Conservation (phyloP, 2,113 vertebrate genomes). For the Sapayoa aenigma region DNA sequence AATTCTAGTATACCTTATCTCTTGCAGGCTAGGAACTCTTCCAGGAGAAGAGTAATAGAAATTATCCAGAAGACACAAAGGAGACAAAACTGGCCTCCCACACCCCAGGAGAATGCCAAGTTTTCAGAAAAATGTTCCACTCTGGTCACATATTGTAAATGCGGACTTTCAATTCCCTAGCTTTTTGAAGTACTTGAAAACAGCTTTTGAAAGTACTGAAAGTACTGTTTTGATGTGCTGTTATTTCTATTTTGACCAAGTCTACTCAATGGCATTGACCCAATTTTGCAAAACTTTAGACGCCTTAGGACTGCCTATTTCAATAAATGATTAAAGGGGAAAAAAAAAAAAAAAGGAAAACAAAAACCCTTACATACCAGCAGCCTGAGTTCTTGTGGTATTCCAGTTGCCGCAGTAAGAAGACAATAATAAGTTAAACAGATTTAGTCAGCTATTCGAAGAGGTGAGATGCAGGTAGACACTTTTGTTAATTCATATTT, state of each 20-base stretch:
- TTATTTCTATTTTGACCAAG: neutral
- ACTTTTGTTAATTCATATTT: neutral
- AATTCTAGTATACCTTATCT: neutral
- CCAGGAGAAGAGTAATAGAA: neutral
- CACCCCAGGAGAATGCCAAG: neutral
- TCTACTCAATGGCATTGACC: neutral
- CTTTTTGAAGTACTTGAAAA: neutral
- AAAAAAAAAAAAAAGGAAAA: rapidly evolving
- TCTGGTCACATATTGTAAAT: neutral
- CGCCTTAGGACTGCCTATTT: neutral
- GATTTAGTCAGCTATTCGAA: neutral
- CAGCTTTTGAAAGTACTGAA: neutral
- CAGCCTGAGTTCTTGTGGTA: neutral
- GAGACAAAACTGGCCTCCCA: neutral
- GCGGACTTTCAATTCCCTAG: neutral
- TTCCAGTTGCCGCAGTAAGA: neutral
- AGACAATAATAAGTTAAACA: neutral
- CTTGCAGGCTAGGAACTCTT: neutral
- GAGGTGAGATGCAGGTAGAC: neutral
- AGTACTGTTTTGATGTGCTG: neutral
- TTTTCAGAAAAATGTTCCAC: neutral
- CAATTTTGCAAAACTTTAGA: neutral
- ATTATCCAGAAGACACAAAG: neutral
- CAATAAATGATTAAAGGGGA: neutral
- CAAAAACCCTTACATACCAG: neutral